Evolutionary conservation across 2,797 vertebrate genomes (phyloP).

Genomic region (Trachops cirrhosus): DNA sequence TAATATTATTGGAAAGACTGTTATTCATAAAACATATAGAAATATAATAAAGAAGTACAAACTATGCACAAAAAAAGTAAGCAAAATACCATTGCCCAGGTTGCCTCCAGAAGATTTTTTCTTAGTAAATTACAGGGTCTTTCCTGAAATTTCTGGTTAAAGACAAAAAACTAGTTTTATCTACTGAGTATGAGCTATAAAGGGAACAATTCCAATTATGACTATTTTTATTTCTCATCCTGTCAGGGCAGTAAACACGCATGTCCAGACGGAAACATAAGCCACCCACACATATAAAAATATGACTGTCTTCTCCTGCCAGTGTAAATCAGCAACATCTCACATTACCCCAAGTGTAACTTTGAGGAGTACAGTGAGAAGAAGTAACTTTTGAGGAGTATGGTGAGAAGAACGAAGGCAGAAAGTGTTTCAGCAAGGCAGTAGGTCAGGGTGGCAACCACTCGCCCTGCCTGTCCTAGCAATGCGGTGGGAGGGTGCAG

Average conservation of each 20-base stretch:
- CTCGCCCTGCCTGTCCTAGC: neutral
- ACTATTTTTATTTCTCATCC: neutral
- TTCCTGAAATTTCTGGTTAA: constrained; percentile 40
- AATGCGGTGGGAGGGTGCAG: neutral
- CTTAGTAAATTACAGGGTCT: neutral
- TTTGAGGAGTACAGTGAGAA: neutral
- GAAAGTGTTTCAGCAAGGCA: neutral
- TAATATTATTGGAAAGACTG: neutral
- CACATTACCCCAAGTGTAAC: neutral
- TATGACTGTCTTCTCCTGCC: neutral
- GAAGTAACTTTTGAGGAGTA: neutral
- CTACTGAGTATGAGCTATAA: neutral
- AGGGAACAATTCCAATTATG: neutral
- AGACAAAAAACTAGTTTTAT: neutral
- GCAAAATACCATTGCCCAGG: neutral
- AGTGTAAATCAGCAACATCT: neutral
- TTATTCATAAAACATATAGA: neutral
- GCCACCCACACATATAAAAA: neutral
- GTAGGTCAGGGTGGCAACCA: no score
- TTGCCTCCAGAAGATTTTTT: neutral
- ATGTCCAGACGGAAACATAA: neutral
- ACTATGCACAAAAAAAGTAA: neutral
- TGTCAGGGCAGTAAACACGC: neutral
- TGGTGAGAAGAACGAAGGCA: neutral
- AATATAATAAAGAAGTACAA: constrained; percentile 15